These are phyloP conservation scores for Henricia sp. DNA, from an alignment of 53 echinoderm and acorn worm genomes.

Conservation along the genomic window DNA sequence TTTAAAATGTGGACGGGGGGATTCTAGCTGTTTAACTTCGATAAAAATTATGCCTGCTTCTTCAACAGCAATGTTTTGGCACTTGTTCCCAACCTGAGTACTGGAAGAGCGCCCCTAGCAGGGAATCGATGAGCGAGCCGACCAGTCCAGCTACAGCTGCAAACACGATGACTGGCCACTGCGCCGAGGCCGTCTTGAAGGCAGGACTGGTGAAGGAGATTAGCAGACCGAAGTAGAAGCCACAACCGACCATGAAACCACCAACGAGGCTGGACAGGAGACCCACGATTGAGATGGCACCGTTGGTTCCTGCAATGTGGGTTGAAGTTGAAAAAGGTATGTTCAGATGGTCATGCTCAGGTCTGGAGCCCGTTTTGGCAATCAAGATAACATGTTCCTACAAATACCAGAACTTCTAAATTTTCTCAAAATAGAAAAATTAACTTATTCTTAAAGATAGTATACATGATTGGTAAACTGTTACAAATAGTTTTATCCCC, in stretches of 20 bases:
- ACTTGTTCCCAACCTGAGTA: conserved; percentile 83
- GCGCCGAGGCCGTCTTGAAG: conserved; percentile 65
- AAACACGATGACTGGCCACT: conserved; percentile 93
- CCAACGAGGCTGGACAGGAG: conserved; percentile 81
- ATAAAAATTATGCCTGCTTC: too few relatives aligned
- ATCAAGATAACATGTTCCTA: too few relatives aligned
- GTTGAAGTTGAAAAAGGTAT: not conserved
- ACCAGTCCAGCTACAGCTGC: conserved; percentile 85
- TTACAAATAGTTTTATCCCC: too few relatives aligned
- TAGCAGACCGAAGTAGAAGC: conserved; percentile 75
- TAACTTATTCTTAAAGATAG: not conserved
- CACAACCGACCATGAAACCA: conserved; percentile 83
- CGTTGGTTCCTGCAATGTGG: conserved; percentile 83
- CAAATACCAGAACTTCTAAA: too few relatives aligned
- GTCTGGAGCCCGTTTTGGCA: too few relatives aligned
- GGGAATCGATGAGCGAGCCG: conserved; percentile 87
- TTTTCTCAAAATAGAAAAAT: too few relatives aligned
- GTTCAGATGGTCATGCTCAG: not conserved
- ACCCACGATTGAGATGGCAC: conserved; percentile 80
- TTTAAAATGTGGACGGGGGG: too few relatives aligned
- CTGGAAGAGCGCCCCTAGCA: conserved; percentile 90
- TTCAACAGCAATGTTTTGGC: not conserved
- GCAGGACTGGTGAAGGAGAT: conserved; percentile 63
- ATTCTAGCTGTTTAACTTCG: too few relatives aligned
- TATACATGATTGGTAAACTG: too few relatives aligned